phyloP scores from a whole-genome alignment of 1,140 invertebrate genomes.

The Polyergus mexicanus region DNA sequence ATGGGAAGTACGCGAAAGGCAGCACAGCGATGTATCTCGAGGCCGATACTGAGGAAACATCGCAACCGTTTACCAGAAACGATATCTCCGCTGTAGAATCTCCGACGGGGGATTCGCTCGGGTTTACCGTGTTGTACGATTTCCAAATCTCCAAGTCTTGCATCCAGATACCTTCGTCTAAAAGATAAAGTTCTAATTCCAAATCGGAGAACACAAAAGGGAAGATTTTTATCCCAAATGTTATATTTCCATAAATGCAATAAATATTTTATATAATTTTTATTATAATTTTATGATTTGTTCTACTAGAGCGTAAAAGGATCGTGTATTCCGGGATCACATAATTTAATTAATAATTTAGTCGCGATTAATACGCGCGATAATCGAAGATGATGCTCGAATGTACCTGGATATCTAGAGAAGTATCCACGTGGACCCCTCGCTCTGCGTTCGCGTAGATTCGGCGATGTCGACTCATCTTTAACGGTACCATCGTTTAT shows the following conservation, averaged over 20 bases:
- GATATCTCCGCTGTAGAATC: constrained; percentile 81
- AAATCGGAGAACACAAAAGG: not conserved
- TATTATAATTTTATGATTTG: not conserved
- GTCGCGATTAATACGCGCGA: not conserved
- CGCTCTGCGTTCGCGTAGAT: constrained; percentile 67
- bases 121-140: constrained; percentile 66
- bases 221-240: not conserved
- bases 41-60: constrained; percentile 81
- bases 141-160: constrained; percentile 81
- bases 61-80: constrained; percentile 84
- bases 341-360: not conserved
- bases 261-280: not conserved
- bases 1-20: constrained; percentile 91
- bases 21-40: constrained; percentile 91
- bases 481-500: constrained; percentile 22
- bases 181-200: constrained; percentile 29
- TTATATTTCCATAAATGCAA: not conserved
- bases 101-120: constrained; percentile 68
- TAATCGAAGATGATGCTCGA: not conserved
- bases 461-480: not conserved
- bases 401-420: constrained; percentile 78
- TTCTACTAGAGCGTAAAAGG: not conserved
- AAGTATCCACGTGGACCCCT: constrained; percentile 74
- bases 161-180: constrained; percentile 83
- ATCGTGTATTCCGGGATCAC: not conserved